Base-by-base conservation (phyloP, 2,888 invertebrate species). In the Biston stratarius region DNA sequence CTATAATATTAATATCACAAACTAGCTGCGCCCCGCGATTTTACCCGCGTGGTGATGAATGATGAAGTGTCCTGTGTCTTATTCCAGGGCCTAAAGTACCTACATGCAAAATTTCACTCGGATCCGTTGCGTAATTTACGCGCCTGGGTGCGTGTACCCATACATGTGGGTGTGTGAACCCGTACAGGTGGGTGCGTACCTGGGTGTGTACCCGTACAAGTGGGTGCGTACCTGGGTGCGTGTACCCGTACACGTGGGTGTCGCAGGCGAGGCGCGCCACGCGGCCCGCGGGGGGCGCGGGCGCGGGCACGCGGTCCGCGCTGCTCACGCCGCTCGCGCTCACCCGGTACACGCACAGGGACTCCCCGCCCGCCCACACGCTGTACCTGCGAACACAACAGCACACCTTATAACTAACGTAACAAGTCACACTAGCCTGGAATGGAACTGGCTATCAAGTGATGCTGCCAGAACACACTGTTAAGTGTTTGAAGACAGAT, bases 81-180 rank as follows among this genome's bases (percentile, higher is more conserved):
- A n/a, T n/a, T n/a, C n/a, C n/a, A n/a, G n/a, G n/a, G 5, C 45
- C 8, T 3, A 45, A 2, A n/a, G n/a, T 1, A 6, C 10, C 6
- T 42, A 42, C 8, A 5, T 42, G 42, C 10, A 10, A 10, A 2
- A 2, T 10, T 10, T 5, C 42, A 5, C 8, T 8, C 11, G 6
- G 42, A 1, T 8, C 2, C 11, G 2, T 42, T 2, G 10, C 42
- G 10, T 6, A 9, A 42, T 6, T 11, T 9, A 8, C 8, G 8
- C 72, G 96, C 96, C 97, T 8, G 98, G 98, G 85, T 97, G 96
- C 0, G 97, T 96, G 80, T 98, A 98, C 0, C 97, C 97, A 90
- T 97, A 96, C 8, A 97, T 96, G 52, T 93, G 94, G 3, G 91
- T 94, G 34, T 95, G 36, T 94, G 70, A n/a, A n/a, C n/a, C n/a